Conservation (phyloP, 1,140 invertebrate species). For the Pseudoatta argentina region DNA sequence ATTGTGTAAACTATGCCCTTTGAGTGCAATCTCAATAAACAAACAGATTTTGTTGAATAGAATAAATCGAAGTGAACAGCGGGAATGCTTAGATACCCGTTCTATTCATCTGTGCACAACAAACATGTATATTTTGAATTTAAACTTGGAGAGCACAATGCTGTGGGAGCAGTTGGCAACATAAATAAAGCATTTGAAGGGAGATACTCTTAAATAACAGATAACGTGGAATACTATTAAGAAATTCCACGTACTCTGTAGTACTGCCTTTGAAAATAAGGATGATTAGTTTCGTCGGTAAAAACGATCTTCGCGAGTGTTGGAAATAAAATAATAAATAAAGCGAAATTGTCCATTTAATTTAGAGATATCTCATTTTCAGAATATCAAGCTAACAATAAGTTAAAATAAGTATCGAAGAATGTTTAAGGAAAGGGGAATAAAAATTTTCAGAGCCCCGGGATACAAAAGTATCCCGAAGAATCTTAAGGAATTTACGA, state of each 20-base stretch:
- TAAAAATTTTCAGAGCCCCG: background rate
- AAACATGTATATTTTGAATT: conserved; percentile 28
- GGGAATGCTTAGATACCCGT: background rate
- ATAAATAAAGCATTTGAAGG: conserved; percentile 39
- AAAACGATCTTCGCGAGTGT: background rate
- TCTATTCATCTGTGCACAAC: background rate
- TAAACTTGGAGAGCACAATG: background rate
- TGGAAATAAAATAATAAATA: too few species aligned
- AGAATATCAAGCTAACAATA: background rate
- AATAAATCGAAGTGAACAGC: background rate
- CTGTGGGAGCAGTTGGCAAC: conserved; percentile 4
- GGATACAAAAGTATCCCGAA: background rate
- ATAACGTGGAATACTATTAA: background rate
- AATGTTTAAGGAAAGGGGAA: background rate
- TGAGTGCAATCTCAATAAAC: background rate
- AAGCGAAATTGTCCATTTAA: background rate
- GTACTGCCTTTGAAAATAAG: conserved; percentile 8
- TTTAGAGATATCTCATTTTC: background rate
- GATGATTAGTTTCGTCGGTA: background rate
- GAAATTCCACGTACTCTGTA: background rate
- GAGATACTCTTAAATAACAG: conserved; percentile 32
- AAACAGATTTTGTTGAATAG: conserved; percentile 18
- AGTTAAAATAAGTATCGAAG: background rate
- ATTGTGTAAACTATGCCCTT: background rate
- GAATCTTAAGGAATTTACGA: background rate